A percentile compares a stretch with the other conserved stretches of the same genome.
phyloP scores from a whole-genome alignment of 1,140 invertebrate species.

The Polypedilum pembai region DNA sequence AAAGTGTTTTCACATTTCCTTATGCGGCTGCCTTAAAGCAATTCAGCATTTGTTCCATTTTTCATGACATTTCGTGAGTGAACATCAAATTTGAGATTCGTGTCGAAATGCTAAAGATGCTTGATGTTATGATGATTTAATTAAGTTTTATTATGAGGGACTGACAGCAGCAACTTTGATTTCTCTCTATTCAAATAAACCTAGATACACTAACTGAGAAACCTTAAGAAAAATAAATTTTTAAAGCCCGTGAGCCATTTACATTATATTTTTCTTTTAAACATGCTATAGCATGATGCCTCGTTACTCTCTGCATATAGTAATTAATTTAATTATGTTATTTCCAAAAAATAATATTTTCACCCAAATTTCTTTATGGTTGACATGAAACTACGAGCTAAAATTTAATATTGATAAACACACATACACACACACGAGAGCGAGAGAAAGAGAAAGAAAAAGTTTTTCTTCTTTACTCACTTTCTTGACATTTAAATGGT shows the following conservation, averaged over 20 bases:
- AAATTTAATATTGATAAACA: too few species aligned
- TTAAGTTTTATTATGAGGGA: background rate
- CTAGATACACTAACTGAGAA: too few species aligned
- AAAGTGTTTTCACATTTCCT: background rate
- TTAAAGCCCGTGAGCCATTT: too few species aligned
- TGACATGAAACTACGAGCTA: too few species aligned
- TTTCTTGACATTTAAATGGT: conserved; percentile 7
- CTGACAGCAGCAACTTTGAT: background rate
- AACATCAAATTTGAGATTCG: background rate
- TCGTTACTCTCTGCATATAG: too few species aligned
- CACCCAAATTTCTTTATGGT: too few species aligned
- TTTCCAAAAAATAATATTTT: too few species aligned
- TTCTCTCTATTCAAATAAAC: background rate
- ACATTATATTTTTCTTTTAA: too few species aligned
- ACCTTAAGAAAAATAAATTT: too few species aligned
- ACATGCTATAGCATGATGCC: too few species aligned
- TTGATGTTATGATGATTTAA: conserved; percentile 13
- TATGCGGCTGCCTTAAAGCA: background rate
- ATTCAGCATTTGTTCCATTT: background rate
- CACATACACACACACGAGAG: background rate
- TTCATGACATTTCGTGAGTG: background rate
- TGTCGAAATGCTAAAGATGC: background rate
- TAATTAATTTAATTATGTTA: too few species aligned
- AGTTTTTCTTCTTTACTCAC: background rate
- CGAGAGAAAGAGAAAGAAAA: background rate